Conservation (phyloP, 2,797 vertebrate species). For the Scyliorhinus canicula region DNA sequence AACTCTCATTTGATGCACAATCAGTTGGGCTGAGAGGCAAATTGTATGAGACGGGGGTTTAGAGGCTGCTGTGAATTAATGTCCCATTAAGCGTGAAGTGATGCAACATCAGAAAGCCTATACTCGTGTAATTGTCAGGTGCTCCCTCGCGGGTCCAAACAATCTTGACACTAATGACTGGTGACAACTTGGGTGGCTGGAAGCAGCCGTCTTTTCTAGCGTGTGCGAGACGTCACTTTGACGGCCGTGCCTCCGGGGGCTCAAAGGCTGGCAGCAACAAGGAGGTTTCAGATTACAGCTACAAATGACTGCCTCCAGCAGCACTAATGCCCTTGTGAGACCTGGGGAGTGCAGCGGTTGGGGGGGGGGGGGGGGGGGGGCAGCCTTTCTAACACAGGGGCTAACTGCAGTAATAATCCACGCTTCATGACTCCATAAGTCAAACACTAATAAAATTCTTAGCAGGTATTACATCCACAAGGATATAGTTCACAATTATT, state of each 20-base stretch:
- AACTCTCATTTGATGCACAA: constrained; percentile 15
- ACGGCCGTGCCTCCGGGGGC: neutral
- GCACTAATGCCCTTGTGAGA: neutral
- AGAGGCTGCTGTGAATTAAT: constrained; percentile 1
- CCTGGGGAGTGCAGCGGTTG: neutral
- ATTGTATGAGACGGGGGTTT: neutral
- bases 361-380: neutral
- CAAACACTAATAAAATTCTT: neutral
- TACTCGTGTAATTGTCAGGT: neutral
- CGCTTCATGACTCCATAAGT: neutral
- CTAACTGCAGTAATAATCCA: neutral
- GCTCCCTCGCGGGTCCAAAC: neutral
- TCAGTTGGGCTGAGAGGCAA: constrained; percentile 17
- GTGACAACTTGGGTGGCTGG: neutral
- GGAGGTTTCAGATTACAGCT: constrained; percentile 5
- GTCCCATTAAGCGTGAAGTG: neutral
- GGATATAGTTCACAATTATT: neutral
- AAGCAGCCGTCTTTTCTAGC: neutral
- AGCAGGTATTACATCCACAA: neutral
- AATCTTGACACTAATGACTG: constrained; percentile 28
- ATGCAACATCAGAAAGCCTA: constrained; percentile 12
- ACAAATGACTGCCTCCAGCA: neutral
- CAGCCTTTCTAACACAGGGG: neutral
- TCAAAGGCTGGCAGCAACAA: neutral
- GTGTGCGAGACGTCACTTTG: neutral